Base-by-base conservation (phyloP, 1,140 invertebrate genomes). In the Pseudomyrmex concolor region DNA sequence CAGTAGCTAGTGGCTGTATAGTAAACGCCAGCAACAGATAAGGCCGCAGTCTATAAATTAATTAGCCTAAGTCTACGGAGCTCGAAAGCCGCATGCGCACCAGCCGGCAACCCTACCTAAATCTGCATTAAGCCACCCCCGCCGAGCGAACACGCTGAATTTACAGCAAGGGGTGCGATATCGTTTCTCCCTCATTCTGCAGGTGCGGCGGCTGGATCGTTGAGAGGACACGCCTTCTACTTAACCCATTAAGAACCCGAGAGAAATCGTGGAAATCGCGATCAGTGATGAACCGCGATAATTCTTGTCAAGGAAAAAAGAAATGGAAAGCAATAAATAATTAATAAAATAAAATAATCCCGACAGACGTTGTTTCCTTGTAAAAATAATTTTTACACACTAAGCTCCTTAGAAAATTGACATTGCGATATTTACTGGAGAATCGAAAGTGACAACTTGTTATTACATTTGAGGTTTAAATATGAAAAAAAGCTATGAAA, bases 41-140 rank as follows among this genome's bases (percentile, higher is more conserved):
- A 91, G 86, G 84, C 83, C 76, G 83, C 89, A 74, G 91, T 91
- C 92, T 92, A 92, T 93, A 93, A 93, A 93, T 93, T 93, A 93
- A 93, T 93, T 93, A 93, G 91, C 83, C 88, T 86, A 90, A 93
- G 90, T 91, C 91, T 90, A 84, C 81, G 89, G 90, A 90, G 90
- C 91, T 88, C 89, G 89, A 92, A 91, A 93, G 92, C 92, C 86
- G 74, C 86, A 55, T 84, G 84, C 83, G 72, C 84, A 72, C 74
- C 34, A 34, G 50, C 63, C 13, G 25, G 48, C 84, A 84, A 85
- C 84, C 34, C 88, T 90, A 91, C 90, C 91, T 92, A 93, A 92
- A 93, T 93, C 91, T 92, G 90, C 90, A 93, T 93, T 92, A 93
- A 92, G 91, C 90, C 83, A 91, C 89, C 90, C 70, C 43, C 9